Conservation (phyloP, 2,797 vertebrate species). For the Denticeps clupeoides region DNA sequence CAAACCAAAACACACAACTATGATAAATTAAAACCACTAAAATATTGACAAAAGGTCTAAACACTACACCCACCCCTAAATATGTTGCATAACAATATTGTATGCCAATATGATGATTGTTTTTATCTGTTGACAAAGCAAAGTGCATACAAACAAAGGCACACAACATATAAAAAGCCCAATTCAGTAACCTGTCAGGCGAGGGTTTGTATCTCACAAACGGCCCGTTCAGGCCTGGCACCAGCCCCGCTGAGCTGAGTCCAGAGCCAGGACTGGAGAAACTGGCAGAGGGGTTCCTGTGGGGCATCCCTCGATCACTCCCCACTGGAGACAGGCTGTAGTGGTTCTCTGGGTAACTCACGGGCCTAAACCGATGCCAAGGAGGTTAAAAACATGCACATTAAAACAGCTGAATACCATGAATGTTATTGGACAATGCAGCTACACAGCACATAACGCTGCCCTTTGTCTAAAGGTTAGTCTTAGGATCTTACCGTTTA, state of each 20-base stretch:
- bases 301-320: slow-evolving; percentile 63
- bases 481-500: slow-evolving; percentile 68
- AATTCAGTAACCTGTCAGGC: not conserved
- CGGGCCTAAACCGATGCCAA: slow-evolving; percentile 59
- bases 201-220: slow-evolving; percentile 73
- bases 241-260: slow-evolving; percentile 40
- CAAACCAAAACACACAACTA: no score
- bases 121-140: no score
- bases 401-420: no score
- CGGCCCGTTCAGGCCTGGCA: slow-evolving; percentile 54
- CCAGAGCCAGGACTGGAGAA: slow-evolving; percentile 53
- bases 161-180: not conserved
- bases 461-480: no score
- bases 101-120: no score
- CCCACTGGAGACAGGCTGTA: slow-evolving; percentile 65
- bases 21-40: no score
- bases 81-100: no score
- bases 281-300: slow-evolving; percentile 80
- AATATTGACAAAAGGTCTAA: no score
- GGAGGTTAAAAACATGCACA: no score
- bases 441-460: no score
- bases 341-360: slow-evolving; percentile 87
- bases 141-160: not conserved
- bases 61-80: no score
- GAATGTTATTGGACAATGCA: no score